Conservation (phyloP, 1,140 invertebrate species). For the Phthorimaea operculella region DNA sequence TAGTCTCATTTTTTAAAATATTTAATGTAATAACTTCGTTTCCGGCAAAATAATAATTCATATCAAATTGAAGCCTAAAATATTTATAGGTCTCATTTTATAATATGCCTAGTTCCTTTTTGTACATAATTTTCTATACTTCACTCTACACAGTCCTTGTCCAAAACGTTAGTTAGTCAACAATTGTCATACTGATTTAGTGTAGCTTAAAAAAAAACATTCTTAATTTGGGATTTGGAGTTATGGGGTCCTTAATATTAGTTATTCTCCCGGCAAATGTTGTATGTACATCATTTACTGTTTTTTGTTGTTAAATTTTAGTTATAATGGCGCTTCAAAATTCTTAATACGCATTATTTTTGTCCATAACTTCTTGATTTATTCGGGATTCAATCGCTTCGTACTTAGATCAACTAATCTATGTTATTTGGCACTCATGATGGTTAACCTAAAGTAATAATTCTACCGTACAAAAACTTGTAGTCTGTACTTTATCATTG, state of each 20-base stretch:
- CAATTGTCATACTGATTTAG: constrained; percentile 15
- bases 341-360: constrained; percentile 6
- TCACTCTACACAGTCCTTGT: constrained; percentile 29
- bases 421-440: constrained; percentile 3
- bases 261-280: constrained; percentile 8
- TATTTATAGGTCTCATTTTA: constrained; percentile 19
- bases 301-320: constrained; percentile 13
- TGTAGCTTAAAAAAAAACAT: constrained; percentile 3
- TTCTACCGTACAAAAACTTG: background rate
- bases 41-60: constrained; percentile 9
- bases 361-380: constrained; percentile 10
- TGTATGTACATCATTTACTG: constrained; percentile 12
- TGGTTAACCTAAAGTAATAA: background rate
- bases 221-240: constrained; percentile 23
- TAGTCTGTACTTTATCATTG: constrained; percentile 4
- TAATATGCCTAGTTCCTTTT: constrained; percentile 27
- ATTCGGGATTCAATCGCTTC: constrained; percentile 32
- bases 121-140: constrained; percentile 31
- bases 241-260: constrained; percentile 25
- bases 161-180: constrained; percentile 21
- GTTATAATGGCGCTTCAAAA: constrained; percentile 14
- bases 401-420: constrained; percentile 33
- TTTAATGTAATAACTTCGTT: constrained; percentile 11
- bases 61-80: constrained; percentile 20
- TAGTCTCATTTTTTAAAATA: background rate